A percentile compares a stretch with the other conserved stretches of the same genome.
These are phyloP conservation scores for Scaptodrosophila latifasciaeformis DNA, from an alignment of 2,888 invertebrate species.

Conservation along the genomic window DNA sequence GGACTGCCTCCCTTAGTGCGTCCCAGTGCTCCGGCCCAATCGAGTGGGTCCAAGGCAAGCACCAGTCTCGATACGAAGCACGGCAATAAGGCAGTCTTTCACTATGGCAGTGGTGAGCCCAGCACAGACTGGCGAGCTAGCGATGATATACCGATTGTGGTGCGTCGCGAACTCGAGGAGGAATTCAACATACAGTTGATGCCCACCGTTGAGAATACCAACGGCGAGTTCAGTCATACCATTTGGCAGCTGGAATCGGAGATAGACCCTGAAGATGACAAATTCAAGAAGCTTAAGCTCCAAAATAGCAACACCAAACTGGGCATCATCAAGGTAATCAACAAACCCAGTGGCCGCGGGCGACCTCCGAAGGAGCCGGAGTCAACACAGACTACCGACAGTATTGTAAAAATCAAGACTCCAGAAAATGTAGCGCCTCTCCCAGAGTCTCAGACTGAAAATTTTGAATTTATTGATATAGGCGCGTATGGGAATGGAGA, in stretches of 20 bases:
- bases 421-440: too few species aligned
- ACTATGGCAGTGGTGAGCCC: slow-evolving; percentile 36
- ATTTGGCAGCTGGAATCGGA: slow-evolving; percentile 1
- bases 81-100: slow-evolving; percentile 17
- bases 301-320: too few species aligned
- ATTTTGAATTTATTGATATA: too few species aligned
- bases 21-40: slow-evolving; percentile 15
- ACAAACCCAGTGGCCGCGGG: slow-evolving; percentile 12
- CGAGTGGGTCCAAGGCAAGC: slow-evolving; percentile 9
- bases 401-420: too few species aligned
- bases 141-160: slow-evolving; percentile 31
- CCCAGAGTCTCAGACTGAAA: too few species aligned
- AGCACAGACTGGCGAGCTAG: too few species aligned
- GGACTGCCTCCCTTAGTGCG: too few species aligned
- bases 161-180: slow-evolving; percentile 26
- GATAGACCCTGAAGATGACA: too few species aligned
- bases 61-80: too few species aligned
- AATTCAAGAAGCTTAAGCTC: not conserved
- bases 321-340: slow-evolving; percentile 29
- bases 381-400: not conserved
- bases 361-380: not conserved
- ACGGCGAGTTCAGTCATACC: too few species aligned
- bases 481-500: too few species aligned
- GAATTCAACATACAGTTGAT: slow-evolving; percentile 31
- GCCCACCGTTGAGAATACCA: too few species aligned